These are phyloP conservation scores for Melanotus villosus DNA, from an alignment of 2,888 invertebrate species.

Conservation along the genomic window DNA sequence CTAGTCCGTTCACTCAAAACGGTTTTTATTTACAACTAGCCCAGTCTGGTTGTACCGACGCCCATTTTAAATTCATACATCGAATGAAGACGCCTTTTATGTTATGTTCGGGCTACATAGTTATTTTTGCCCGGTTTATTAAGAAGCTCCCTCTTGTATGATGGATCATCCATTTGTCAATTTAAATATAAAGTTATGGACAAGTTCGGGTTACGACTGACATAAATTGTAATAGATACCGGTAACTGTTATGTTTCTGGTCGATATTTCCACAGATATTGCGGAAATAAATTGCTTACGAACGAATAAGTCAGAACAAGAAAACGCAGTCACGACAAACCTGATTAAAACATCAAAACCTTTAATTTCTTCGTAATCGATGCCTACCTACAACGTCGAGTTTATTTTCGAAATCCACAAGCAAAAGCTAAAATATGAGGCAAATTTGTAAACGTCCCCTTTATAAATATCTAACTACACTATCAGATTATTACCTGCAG, in stretches of 20 bases:
- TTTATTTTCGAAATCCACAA: too few relatives aligned
- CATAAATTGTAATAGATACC: slow-evolving; percentile 39
- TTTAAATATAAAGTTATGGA: slow-evolving; percentile 39
- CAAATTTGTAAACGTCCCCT: too few relatives aligned
- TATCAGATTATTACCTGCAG: neutral
- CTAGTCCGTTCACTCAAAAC: slow-evolving; percentile 34
- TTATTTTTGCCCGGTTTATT: slow-evolving; percentile 31
- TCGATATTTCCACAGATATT: slow-evolving; percentile 30
- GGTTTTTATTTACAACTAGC: slow-evolving; percentile 38
- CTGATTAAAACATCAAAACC: too few relatives aligned
- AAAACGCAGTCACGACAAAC: neutral
- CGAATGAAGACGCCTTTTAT: slow-evolving; percentile 33
- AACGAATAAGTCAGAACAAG: neutral
- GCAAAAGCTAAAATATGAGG: too few relatives aligned
- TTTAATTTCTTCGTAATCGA: too few relatives aligned
- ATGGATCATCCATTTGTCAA: slow-evolving; percentile 39
- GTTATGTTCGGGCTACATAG: slow-evolving; percentile 7
- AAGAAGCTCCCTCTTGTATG: slow-evolving; percentile 29
- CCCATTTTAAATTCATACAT: slow-evolving; percentile 30
- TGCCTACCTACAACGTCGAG: too few relatives aligned
- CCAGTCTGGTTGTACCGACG: slow-evolving; percentile 12
- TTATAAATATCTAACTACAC: neutral
- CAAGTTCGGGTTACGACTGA: slow-evolving; percentile 20
- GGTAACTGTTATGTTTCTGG: slow-evolving; percentile 15
- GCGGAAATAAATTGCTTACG: slow-evolving; percentile 30